These are phyloP conservation scores for Acestrorhynchus altus DNA, from an alignment of 2,797 vertebrate species.

Conservation along the genomic window DNA sequence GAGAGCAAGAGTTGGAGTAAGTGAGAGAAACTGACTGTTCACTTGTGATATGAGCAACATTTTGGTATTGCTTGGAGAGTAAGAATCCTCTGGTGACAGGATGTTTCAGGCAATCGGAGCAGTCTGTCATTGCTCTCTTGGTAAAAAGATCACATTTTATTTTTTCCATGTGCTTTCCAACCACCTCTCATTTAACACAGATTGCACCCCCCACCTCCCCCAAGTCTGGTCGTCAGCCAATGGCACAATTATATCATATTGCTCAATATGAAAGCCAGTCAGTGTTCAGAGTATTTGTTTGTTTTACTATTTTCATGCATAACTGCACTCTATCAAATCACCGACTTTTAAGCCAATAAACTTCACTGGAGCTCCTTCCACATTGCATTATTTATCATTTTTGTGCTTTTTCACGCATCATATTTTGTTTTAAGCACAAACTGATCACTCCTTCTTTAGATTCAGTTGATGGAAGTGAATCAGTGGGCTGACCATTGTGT, in stretches of 20 bases:
- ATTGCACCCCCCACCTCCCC: conserved; percentile 12
- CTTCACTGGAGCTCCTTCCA: background rate
- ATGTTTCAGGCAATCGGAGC: conserved; percentile 24
- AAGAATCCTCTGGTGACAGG: conserved; percentile 36
- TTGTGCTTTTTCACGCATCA: conserved; percentile 49
- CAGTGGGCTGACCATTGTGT: background rate
- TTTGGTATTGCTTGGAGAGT: conserved; percentile 48
- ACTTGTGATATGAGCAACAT: conserved; percentile 8
- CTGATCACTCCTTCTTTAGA: background rate
- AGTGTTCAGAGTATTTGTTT: conserved; percentile 48
- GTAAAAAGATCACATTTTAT: conserved; percentile 48
- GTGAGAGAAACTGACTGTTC: background rate
- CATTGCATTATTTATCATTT: conserved; percentile 43
- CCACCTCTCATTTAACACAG: conserved; percentile 22
- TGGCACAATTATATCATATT: conserved; percentile 38
- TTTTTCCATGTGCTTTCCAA: conserved; percentile 43
- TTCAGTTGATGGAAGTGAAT: background rate
- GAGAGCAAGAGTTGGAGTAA: background rate
- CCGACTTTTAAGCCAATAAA: conserved; percentile 46
- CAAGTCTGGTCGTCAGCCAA: conserved; percentile 51
- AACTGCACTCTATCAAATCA: conserved; percentile 43
- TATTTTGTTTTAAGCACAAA: conserved; percentile 52
- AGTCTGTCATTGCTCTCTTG: conserved; percentile 38
- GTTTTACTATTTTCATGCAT: conserved; percentile 54
- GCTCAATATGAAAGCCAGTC: conserved; percentile 43